Evolutionary conservation across 2,113 vertebrate species (phyloP).

Genomic region (Takifugu flavidus): DNA sequence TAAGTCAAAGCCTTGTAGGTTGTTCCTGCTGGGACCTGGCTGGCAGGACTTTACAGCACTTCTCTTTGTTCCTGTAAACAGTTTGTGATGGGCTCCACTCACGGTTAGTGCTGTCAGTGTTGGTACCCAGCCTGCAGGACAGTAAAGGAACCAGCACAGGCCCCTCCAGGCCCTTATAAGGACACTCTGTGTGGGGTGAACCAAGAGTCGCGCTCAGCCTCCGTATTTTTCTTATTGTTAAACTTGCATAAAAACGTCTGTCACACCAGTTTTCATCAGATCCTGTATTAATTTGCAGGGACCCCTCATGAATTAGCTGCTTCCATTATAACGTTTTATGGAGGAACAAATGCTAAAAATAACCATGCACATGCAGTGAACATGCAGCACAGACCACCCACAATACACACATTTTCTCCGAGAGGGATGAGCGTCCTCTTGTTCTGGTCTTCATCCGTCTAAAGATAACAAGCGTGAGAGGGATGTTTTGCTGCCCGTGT

Average conservation of each 20-base stretch:
- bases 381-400: no score
- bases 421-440: no score
- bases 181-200: constrained; percentile 54
- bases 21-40: constrained; percentile 29
- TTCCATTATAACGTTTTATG: no score
- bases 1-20: constrained; percentile 55
- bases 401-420: no score
- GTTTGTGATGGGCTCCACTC: constrained; percentile 50
- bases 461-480: no score
- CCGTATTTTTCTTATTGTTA: constrained; percentile 17
- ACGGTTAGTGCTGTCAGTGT: constrained; percentile 22
- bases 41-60: constrained; percentile 62
- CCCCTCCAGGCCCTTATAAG: constrained; percentile 62
- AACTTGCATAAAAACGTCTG: no score
- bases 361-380: no score
- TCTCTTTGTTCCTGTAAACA: constrained; percentile 68
- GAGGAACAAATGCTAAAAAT: no score
- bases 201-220: constrained; percentile 17
- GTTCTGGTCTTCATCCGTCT: no score
- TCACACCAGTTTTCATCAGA: background rate
- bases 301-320: no score
- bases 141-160: constrained; percentile 41
- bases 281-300: no score
- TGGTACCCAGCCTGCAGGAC: constrained; percentile 42
- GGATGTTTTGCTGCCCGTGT: no score